phyloP scores from a whole-genome alignment of 2,113 vertebrate genomes.

The Passer domesticus region DNA sequence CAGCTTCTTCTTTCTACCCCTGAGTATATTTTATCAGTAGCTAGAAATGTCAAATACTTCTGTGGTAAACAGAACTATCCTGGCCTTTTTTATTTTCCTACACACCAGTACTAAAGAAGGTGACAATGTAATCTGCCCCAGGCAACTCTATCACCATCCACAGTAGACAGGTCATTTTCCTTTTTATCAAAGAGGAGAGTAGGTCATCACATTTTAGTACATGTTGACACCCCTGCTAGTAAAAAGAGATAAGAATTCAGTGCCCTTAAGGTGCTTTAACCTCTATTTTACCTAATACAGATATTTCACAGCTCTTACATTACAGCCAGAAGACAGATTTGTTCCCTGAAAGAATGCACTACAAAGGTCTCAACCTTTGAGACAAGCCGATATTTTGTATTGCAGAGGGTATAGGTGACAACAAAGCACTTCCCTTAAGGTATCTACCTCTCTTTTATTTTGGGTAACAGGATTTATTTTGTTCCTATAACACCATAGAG shows the following conservation, averaged over 20 bases:
- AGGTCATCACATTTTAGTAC: slow-evolving; percentile 71
- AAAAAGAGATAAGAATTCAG: slow-evolving; percentile 69
- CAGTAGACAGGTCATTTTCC: slow-evolving; percentile 71
- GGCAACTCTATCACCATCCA: slow-evolving; percentile 70
- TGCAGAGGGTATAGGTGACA: not conserved
- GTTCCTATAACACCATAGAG: not conserved
- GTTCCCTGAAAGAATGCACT: not conserved
- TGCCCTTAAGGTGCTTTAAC: slow-evolving; percentile 70
- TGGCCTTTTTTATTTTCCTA: slow-evolving; percentile 34
- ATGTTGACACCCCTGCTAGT: slow-evolving; percentile 67
- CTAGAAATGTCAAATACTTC: slow-evolving; percentile 64
- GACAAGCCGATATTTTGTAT: not conserved
- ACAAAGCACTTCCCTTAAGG: slow-evolving; percentile 7
- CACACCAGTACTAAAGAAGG: slow-evolving; percentile 41
- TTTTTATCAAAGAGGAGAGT: slow-evolving; percentile 73
- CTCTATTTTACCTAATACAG: slow-evolving; percentile 61
- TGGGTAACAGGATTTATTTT: slow-evolving; percentile 21
- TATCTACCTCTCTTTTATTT: not conserved
- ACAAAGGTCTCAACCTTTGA: slow-evolving; percentile 30
- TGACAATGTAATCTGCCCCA: slow-evolving; percentile 69
- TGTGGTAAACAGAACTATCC: slow-evolving; percentile 62
- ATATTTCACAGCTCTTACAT: slow-evolving; percentile 36
- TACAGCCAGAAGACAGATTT: slow-evolving; percentile 27
- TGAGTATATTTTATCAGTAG: slow-evolving; percentile 58
- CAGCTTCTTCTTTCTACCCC: not conserved